Base-by-base conservation (phyloP, 1,140 invertebrate species). In the Hyphantria cunea region DNA sequence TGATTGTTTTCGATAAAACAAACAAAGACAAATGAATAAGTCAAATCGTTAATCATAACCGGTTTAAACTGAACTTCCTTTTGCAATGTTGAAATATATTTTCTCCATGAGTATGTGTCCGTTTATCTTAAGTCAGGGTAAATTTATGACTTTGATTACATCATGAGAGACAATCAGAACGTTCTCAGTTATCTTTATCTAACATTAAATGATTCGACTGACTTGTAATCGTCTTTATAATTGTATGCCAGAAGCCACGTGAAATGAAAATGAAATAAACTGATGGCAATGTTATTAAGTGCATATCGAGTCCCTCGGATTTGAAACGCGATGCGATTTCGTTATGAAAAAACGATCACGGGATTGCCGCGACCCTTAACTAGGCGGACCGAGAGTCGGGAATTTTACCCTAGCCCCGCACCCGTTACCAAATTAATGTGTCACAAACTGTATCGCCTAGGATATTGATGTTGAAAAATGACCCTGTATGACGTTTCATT, bases 1-100 rank as follows among this genome's bases (percentile, higher is more conserved):
- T 80, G 78, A 89, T 87, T 84, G 84, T 86, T 87, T 87, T 82
- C 82, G 82, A 87, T 86, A 84, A 85, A 82, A 80, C 76, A 85
- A 80, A 84, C 80, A 81, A 80, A 79, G 78, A 84, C 76, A 74
- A 74, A 80, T 76, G 64, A 78, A 78, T 74, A 78, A 68, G 74
- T 60, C 49, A 68, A 74, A 76, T 84, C 80, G 74, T 84, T 82
- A 77, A 78, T 89, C 79, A 76, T 74, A 70, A 72, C 66, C 68
- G 61, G 70, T 70, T 78, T 80, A 76, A 76, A 77, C 64, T 69
- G 58, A 62, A 53, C 41, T 70, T 74, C 68, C 67, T 48, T 47
- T 64, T 39, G 49, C 33, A 50, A 47, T 51, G 34, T 34, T 32
- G 45, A 17, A 8, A 14, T 33, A 60, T 25, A 51, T 51, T 50